Evolutionary conservation across 2,797 vertebrate species (phyloP).

Genomic region (Darevskia mixta): DNA sequence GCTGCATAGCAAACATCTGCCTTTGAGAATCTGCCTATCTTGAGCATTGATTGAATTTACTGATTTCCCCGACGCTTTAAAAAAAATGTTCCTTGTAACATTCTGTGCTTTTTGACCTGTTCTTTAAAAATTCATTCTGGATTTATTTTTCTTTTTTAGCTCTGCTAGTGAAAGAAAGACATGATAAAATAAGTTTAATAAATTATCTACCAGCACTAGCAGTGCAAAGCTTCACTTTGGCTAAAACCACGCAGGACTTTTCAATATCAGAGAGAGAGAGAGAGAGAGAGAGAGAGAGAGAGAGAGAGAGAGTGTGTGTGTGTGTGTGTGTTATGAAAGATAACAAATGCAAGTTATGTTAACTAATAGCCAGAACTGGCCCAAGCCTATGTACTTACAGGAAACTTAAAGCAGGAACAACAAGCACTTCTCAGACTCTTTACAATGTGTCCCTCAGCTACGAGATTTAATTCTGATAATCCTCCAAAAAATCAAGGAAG

Average conservation of each 20-base stretch:
- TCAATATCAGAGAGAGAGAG: not conserved
- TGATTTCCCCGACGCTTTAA: not conserved
- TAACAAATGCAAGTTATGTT: slow-evolving; percentile 12
- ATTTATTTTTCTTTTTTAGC: too few relatives aligned
- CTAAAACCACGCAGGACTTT: not conserved
- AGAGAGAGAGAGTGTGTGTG: not conserved
- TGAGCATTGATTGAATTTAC: not conserved
- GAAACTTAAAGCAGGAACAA: slow-evolving; percentile 47
- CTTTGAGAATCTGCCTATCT: not conserved
- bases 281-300: too few relatives aligned
- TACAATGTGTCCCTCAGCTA: slow-evolving; percentile 37
- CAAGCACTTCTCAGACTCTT: slow-evolving; percentile 38
- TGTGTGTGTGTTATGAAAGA: not conserved
- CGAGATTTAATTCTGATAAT: slow-evolving; percentile 59
- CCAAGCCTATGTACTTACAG: not conserved
- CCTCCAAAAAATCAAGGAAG: slow-evolving; percentile 60
- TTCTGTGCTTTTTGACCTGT: not conserved
- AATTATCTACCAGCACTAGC: not conserved
- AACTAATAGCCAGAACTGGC: slow-evolving; percentile 10
- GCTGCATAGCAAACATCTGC: not conserved
- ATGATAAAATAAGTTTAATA: not conserved
- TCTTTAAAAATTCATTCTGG: too few relatives aligned
- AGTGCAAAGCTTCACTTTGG: not conserved
- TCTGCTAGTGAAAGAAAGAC: not conserved
- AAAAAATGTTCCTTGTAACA: not conserved